Percentiles rank a stretch among this genome's conserved stretches.
phyloP scores from a whole-genome alignment of 1,140 invertebrate species.

The Anadara kagoshimensis region DNA sequence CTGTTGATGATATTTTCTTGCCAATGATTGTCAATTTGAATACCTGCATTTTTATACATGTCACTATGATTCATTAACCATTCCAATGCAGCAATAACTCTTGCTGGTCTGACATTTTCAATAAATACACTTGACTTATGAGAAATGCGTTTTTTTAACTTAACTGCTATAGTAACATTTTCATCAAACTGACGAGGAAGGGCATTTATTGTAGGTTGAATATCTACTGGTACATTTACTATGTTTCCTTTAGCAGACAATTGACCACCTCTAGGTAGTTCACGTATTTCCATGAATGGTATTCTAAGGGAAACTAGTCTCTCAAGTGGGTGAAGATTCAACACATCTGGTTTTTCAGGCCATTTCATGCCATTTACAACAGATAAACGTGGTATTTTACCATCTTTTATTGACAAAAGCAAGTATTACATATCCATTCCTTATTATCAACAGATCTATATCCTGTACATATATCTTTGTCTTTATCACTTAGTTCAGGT shows the following conservation, averaged over 20 bases:
- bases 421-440: slow-evolving; percentile 32
- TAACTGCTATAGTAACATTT: slow-evolving; percentile 29
- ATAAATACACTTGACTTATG: slow-evolving; percentile 25
- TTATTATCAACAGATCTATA: not conserved
- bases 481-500: not conserved
- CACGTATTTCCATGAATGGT: slow-evolving; percentile 50
- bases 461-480: not conserved
- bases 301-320: slow-evolving; percentile 32
- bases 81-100: slow-evolving; percentile 13
- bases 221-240: slow-evolving; percentile 47
- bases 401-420: slow-evolving; percentile 6
- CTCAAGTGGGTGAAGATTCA: slow-evolving; percentile 37
- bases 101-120: slow-evolving; percentile 35
- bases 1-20: slow-evolving; percentile 3
- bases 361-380: slow-evolving; percentile 38
- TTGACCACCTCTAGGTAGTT: slow-evolving; percentile 33
- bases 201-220: slow-evolving; percentile 43
- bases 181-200: slow-evolving; percentile 4
- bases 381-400: slow-evolving; percentile 31
- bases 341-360: slow-evolving; percentile 28
- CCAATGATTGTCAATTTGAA: slow-evolving; percentile 20
- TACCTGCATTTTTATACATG: slow-evolving; percentile 15
- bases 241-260: slow-evolving; percentile 36
- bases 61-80: slow-evolving; percentile 31
- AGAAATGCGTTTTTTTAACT: slow-evolving; percentile 31